Conservation (phyloP, 2,888 invertebrate genomes). For the Drosophila sordidapex region DNA sequence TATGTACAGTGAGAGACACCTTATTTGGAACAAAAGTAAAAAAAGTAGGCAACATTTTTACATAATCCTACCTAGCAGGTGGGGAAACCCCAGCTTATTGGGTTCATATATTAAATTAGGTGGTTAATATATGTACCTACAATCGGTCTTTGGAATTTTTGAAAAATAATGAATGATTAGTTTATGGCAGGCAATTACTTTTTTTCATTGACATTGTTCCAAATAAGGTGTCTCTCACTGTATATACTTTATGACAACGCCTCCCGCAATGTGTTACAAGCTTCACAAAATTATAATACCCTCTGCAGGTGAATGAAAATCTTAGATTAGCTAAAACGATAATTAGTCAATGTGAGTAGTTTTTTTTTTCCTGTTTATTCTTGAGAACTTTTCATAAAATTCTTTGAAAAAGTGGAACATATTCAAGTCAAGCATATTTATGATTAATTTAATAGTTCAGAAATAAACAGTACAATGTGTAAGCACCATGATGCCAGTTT, state of each 20-base stretch:
- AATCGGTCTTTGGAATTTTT: too few species aligned
- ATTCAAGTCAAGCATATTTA: background rate
- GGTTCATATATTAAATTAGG: too few species aligned
- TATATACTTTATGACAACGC: background rate
- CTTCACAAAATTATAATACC: background rate
- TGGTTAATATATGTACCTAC: too few species aligned
- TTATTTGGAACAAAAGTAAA: too few species aligned
- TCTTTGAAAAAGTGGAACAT: background rate
- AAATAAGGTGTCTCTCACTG: too few species aligned
- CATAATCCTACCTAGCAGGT: too few species aligned
- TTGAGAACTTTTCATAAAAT: background rate
- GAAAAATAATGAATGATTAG: too few species aligned
- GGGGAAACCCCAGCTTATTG: too few species aligned
- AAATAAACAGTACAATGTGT: background rate
- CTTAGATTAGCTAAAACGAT: background rate
- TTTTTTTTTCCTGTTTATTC: background rate
- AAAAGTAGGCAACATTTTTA: too few species aligned
- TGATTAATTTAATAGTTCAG: background rate
- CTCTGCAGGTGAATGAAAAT: background rate
- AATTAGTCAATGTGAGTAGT: background rate
- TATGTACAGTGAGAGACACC: too few species aligned
- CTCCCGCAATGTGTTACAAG: background rate
- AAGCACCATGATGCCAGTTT: background rate
- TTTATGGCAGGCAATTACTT: too few species aligned
- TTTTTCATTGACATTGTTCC: too few species aligned